Evolutionary conservation across 2,797 vertebrate genomes (phyloP).

Genomic region (Hippopotamyrus pictus): DNA sequence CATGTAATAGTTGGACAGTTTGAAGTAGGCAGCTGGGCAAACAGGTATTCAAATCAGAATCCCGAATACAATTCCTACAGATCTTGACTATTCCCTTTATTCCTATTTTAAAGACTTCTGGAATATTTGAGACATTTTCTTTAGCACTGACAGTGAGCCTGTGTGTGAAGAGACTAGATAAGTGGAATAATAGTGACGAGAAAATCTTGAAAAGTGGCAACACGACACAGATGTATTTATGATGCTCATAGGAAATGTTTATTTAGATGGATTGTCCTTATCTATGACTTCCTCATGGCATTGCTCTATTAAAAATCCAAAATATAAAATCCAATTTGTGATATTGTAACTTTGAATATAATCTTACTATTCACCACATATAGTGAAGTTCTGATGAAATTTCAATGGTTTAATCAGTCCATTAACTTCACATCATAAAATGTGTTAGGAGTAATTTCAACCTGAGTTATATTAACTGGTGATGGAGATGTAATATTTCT

Average conservation of each 20-base stretch:
- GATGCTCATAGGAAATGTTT: neutral
- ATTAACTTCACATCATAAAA: conserved; percentile 13
- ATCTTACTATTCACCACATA: conserved; percentile 13
- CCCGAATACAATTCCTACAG: conserved; percentile 51
- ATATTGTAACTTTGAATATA: conserved; percentile 13
- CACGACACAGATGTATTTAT: neutral
- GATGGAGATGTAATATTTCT: conserved; percentile 11
- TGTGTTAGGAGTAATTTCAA: conserved; percentile 17
- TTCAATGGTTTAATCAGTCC: conserved; percentile 24
- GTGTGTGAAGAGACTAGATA: neutral
- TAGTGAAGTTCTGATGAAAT: conserved; percentile 16
- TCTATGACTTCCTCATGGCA: neutral
- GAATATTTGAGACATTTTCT: neutral
- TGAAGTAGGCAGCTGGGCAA: conserved; percentile 53
- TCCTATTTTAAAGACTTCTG: conserved; percentile 37
- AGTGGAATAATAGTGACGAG: neutral
- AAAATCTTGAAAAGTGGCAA: neutral
- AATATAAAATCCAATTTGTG: conserved; percentile 13
- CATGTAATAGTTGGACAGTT: conserved; percentile 57
- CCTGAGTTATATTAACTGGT: conserved; percentile 16
- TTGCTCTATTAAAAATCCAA: neutral
- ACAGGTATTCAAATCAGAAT: conserved; percentile 62
- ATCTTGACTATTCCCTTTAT: conserved; percentile 43
- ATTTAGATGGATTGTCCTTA: conserved; percentile 3
- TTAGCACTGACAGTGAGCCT: neutral